Evolutionary conservation across 2,888 invertebrate genomes (phyloP), one percentile per base, ranked within the genome.

Genomic region (Archips crataeganus): DNA sequence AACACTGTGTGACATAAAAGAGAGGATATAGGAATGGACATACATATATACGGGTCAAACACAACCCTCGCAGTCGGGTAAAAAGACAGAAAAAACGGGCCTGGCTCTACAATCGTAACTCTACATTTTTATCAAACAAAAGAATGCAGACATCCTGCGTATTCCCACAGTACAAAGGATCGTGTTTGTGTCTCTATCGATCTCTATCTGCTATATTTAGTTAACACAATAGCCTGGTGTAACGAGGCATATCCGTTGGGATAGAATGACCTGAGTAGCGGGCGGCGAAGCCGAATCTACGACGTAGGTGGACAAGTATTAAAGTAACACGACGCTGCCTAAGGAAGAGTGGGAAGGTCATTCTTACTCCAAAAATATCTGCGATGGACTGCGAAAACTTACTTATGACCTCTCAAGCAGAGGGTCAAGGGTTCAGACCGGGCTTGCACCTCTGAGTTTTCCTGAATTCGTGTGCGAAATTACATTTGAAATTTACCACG

Each of bases 191-290:
- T 69, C 23, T 13, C 36, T 45, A 73, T 73, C 59, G 69, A 60
- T 69, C 71, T 51, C 64, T 13, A 39, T 66, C 66, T 54, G 66
- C 76, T 77, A 77, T 74, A 71, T 75, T 75, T 76, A 74, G 74
- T 45, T 65, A 54, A 51, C 71, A 76, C 66, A 77, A 75, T 77
- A 65, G 76, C 63, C 63, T 69, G 47, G 60, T 65, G 47, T 10
- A 67, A 77, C 74, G 71, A 70, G 69, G 36, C 23, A 47, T 71
- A 70, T 77, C 77, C 77, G 77, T 23, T 23, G 4, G 11, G 54
- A 57, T 57, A 32, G 11, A 54, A 15, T 57, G 57, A 23, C 8
- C 54, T 54, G 5, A 23, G 32, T 54, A 45, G 62, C 23, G 62
- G 42, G 62, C 42, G 54, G 15, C 6, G 39, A 6, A 9, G 9